Base-by-base conservation (phyloP, 2,888 invertebrate species). In the Oligia fasciuncula region DNA sequence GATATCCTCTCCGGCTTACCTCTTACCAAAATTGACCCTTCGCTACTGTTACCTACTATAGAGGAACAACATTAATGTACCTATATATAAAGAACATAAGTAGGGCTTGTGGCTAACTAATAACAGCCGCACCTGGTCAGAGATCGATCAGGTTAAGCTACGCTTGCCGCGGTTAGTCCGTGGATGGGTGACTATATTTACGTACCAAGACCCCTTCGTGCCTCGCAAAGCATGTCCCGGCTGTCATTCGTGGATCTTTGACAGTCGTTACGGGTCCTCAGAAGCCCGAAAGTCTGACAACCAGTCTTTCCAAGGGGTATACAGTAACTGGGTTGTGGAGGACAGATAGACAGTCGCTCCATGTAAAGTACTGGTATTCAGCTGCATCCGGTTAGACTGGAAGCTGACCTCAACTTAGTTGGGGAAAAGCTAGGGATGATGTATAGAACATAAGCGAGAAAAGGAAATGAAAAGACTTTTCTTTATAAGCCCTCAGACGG, bases 391-490 rank as follows among this genome's bases (percentile, higher is more conserved):
- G n/a, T 57, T 57, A 57, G 57, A 11, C 23, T 57, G 57, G 23
- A 57, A 60, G 11, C 57, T 8, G 13, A n/a, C 23, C 23, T 57
- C 9, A 57, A 57, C 2, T 23, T 23, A n/a, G 8, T 57, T 57
- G 11, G 57, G 57, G 57, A n/a, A 57, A 57, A 1, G 11, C n/a
- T n/a, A 60, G 57, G n/a, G n/a, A 11, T n/a, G n/a, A 51, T 54
- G 14, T 51, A 35, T 29, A 35, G 35, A 70, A 57, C 2, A 66
- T 69, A 63, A 72, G 51, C 17, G n/a, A 65, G 69, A 65, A 79
- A 72, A 70, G 19, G 29, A 76, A 80, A 73, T 73, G 43, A 73
- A 77, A 76, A 70, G 63, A 79, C 73, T 62, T 77, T 49, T 80
- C 66, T 80, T 77, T 81, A 66, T 69, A 68, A 74, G 66, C 77